Base-by-base conservation (phyloP, 2,888 invertebrate genomes). In the Spilarctia lutea region DNA sequence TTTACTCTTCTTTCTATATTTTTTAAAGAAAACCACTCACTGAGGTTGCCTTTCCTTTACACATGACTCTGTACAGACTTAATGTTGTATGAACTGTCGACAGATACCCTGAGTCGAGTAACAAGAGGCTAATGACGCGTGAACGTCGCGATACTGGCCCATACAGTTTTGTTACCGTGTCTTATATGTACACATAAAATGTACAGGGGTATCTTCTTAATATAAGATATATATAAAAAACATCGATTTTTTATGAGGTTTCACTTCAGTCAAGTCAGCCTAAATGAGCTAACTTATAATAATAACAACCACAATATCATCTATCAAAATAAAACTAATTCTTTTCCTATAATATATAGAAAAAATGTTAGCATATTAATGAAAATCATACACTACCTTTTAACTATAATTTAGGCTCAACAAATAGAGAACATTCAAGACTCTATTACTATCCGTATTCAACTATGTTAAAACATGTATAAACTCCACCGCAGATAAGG, bases 101-200 rank as follows among this genome's bases (percentile, higher is more conserved):
- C 73, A 68, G 78, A 77, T 78, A 80, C 75, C 67, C 68, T 75
- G 74, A 75, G 78, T 78, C 79, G 79, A 82, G 75, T 82, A 82
- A 85, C 81, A 78, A 68, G 76, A 20, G 45, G 52, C 81, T 88
- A 88, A 88, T 88, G 88, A 80, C 71, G 76, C 77, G 85, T 86
- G 81, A 86, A 83, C 76, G 45, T 73, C 35, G 81, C 81, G 87
- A 88, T 87, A 88, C 85, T 83, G 73, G 66, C 33, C 73, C 67
- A 73, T 71, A 75, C 72, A 66, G 69, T 39, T 73, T 71, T 71
- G 76, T 68, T 66, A 52, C 68, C 67, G 45, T 42, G 63, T 68
- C 65, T 70, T 72, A 56, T 45, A 45, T 68, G n/a, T 27, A 24
- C 24, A 20, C 13, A 0, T 20, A 20, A 39, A 18, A 39, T 45